Evolutionary conservation across 2,113 vertebrate genomes (phyloP), one percentile per base, ranked within the genome.

Genomic region (Myanophis thanlyinensis): DNA sequence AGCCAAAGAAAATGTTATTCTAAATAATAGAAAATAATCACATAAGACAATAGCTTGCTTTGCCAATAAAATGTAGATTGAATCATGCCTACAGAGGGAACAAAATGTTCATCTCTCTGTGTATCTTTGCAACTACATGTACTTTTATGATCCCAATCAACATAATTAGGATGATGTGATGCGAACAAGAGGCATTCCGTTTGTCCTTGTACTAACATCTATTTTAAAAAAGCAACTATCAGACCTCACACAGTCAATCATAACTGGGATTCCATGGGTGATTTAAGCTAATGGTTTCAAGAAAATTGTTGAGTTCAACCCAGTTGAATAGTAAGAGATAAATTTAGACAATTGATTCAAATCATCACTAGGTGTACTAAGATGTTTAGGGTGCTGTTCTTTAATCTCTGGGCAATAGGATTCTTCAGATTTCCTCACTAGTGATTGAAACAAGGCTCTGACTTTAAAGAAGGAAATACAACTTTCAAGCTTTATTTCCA

Each of bases 81-180:
- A 94, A 97, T 96, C 96, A 95, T 90, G 92, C 92, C 88, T 94
- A 52, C 94, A 97, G 96, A 97, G 10, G 84, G 95, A 96, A 94
- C 93, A 93, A 95, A 96, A 94, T 90, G 93, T 95, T 95, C 94
- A 95, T 95, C 96, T 35, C 18, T 25, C 49, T 90, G 67, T 98
- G 95, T 97, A 97, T 97, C 95, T 94, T 93, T 89, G 96, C 96
- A 94, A 95, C 52, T 91, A 95, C 96, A 96, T 97, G 96, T 96
- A 94, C 96, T 97, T 97, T 97, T 97, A 93, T 8, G 59, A 94
- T 96, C 97, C 95, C 93, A 96, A 98, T 98, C 95, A 97, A 97
- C 98, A 96, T 94, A 97, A 95, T 97, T 98, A 97, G 96, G 97
- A 97, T 98, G 94, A 98, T 98, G 98, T 98, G 98, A 97, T 94